These are phyloP conservation scores for Diorhabda elongata DNA, from an alignment of 1,140 invertebrate genomes.

Conservation along the genomic window DNA sequence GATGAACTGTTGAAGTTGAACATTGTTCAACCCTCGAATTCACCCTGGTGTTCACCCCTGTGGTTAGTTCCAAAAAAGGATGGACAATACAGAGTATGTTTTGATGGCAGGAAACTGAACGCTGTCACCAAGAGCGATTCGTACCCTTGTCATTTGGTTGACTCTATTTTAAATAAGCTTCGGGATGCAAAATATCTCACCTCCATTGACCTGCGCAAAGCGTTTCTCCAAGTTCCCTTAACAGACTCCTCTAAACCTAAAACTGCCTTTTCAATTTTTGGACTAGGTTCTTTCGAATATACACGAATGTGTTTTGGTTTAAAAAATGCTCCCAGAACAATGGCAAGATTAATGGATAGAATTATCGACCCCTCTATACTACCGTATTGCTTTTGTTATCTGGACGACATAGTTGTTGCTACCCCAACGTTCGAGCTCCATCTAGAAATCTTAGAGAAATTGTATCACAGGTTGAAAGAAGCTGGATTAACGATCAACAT, in stretches of 20 bases:
- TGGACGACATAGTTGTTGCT: constrained; percentile 41
- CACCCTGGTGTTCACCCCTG: constrained; percentile 6
- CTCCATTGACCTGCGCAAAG: constrained; percentile 33
- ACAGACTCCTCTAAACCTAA: background rate
- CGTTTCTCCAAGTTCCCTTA: constrained; percentile 30
- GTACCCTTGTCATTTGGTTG: constrained; percentile 26
- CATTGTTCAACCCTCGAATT: constrained; percentile 9
- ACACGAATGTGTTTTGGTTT: constrained; percentile 42
- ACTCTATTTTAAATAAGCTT: constrained; percentile 34
- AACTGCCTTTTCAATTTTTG: constrained; percentile 28
- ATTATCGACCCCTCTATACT: constrained; percentile 27
- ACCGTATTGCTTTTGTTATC: constrained; percentile 30
- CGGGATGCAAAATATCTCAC: constrained; percentile 28
- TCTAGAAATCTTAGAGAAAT: constrained; percentile 5
- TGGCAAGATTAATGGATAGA: constrained; percentile 41
- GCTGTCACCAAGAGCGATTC: constrained; percentile 29
- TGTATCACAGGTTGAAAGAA: background rate
- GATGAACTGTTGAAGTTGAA: constrained; percentile 10
- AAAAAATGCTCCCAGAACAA: constrained; percentile 34
- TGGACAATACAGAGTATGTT: constrained; percentile 30
- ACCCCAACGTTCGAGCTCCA: constrained; percentile 23
- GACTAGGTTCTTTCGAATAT: constrained; percentile 33
- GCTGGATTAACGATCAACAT: constrained; percentile 2
- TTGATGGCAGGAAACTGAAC: constrained; percentile 38
- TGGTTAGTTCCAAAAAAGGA: constrained; percentile 18